Base-by-base conservation (phyloP, 2,888 invertebrate genomes). In the Euspilapteryx auroguttella region DNA sequence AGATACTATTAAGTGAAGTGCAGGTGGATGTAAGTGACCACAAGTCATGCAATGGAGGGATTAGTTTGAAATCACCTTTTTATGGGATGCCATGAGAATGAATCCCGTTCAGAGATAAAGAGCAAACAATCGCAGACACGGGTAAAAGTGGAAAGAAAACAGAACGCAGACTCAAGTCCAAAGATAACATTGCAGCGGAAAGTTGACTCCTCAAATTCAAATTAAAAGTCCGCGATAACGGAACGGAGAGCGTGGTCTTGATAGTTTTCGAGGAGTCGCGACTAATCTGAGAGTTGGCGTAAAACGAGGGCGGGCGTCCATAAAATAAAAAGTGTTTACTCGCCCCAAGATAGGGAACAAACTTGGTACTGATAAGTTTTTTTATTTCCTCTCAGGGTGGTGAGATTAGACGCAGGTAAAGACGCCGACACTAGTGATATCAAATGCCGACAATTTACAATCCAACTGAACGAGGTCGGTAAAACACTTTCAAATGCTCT, bases 261-360 rank as follows among this genome's bases (percentile, higher is more conserved):
- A 25, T 26, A 30, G 25, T 30, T 30, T 28, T 13, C 20, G 7
- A 13, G 11, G 9, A 20, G 12, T 27, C 13, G 12, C 4, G 8
- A 13, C 20, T 27, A 12, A 17, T 11, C 8, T 17, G 5, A 8
- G 17, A 17, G 17, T 17, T 8, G 17, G 17, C 17, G 17, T 17
- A 6, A 8, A 6, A 17, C 5, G 8, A 17, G 17, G 8, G 17
- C 5, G 17, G 17, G 17, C 17, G 7, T 27, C 33, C 62, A 57
- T 66, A 68, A 69, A 68, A 65, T 62, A 69, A 71, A 69, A 68
- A 69, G 59, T 69, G 66, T 73, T 69, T 71, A 61, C 68, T 65
- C 53, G 54, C 54, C 50, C 54, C 49, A 45, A 68, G 71, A 73
- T 71, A 71, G 61, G 49, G 55, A 52, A 59, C 61, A 59, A 69